Conservation (phyloP, 2,888 invertebrate genomes). For the Thecocarcelia acutangulata region DNA sequence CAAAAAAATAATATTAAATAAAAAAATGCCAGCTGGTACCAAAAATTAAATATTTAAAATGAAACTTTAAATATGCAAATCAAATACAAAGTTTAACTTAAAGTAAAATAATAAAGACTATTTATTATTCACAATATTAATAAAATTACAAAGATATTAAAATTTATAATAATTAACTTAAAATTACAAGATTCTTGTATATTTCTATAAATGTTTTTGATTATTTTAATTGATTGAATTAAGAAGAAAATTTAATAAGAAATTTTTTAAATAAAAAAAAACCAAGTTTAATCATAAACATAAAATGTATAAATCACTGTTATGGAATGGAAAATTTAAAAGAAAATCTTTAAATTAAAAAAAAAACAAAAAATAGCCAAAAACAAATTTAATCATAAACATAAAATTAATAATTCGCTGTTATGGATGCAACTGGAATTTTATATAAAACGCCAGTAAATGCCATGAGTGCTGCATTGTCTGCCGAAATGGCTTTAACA, state of each 20-base stretch:
- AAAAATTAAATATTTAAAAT: conserved; percentile 36
- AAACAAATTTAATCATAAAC: not conserved
- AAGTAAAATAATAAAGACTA: conserved; percentile 63
- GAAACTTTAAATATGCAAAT: too few species aligned
- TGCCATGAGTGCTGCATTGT: conserved; percentile 42
- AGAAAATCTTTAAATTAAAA: not conserved
- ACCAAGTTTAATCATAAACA: too few species aligned
- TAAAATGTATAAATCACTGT: too few species aligned
- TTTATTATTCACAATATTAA: too few species aligned
- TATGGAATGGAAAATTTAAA: too few species aligned
- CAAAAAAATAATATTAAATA: conserved; percentile 39
- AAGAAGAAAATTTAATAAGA: too few species aligned
- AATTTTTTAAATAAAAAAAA: too few species aligned
- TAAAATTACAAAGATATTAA: too few species aligned
- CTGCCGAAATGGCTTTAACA: conserved; percentile 64
- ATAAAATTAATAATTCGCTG: conserved; percentile 41
- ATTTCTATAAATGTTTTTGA: too few species aligned
- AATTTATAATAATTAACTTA: too few species aligned
- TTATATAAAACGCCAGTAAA: conserved; percentile 40
- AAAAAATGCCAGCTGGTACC: conserved; percentile 38
- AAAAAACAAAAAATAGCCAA: conserved; percentile 26
- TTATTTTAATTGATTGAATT: too few species aligned
- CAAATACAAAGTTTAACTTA: conserved; percentile 65
- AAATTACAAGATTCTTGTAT: too few species aligned
- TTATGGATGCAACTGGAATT: conserved; percentile 61